A percentile compares a stretch with the other conserved stretches of the same genome.
Conservation (phyloP, 2,888 invertebrate species). For the Pristionchus arcanus region DNA sequence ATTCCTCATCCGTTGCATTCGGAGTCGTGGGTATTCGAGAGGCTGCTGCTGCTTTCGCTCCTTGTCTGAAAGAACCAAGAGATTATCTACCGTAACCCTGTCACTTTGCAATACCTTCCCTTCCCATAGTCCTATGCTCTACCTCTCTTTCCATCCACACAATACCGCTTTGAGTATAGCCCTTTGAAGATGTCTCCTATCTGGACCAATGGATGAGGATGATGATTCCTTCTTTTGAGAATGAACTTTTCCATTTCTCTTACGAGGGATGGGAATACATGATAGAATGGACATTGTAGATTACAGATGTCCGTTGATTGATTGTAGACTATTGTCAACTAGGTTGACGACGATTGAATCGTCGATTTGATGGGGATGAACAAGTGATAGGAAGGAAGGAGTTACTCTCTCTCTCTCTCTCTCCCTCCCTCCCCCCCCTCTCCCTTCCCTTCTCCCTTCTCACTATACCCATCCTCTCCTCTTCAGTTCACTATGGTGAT, state of each 20-base stretch:
- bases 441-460: too few species aligned
- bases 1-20: not conserved
- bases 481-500: slow-evolving; percentile 26
- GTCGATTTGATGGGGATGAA: not conserved
- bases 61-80: not conserved
- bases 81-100: not conserved
- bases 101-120: not conserved
- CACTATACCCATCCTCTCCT: not conserved
- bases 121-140: not conserved
- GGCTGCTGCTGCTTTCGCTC: slow-evolving; percentile 31
- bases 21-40: not conserved
- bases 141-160: slow-evolving; percentile 38
- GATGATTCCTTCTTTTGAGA: not conserved
- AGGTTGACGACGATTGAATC: not conserved
- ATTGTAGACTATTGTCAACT: not conserved
- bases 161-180: not conserved
- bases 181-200: slow-evolving; percentile 27
- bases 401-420: not conserved
- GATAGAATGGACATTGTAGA: slow-evolving; percentile 26
- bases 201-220: not conserved
- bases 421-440: too few species aligned
- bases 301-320: slow-evolving; percentile 14
- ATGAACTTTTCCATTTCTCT: not conserved
- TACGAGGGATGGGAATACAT: slow-evolving; percentile 26
- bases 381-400: not conserved